These are phyloP conservation scores for Equus quagga DNA, from an alignment of 2,113 vertebrate species.

Conservation along the genomic window DNA sequence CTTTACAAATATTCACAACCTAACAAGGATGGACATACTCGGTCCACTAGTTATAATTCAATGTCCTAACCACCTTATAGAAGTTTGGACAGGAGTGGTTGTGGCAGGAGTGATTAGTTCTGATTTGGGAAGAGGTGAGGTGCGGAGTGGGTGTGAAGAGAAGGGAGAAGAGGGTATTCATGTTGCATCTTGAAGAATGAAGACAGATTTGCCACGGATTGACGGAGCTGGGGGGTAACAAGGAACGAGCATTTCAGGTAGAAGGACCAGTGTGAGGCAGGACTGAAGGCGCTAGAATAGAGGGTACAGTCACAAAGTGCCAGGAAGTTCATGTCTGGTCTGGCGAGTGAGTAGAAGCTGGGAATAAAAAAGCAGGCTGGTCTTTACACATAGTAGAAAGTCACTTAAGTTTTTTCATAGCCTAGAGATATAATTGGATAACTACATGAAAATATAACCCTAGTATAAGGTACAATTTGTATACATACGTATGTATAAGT, in stretches of 20 bases:
- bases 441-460: not conserved
- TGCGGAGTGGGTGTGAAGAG: not conserved
- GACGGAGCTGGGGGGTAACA: too few species aligned
- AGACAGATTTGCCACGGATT: not conserved
- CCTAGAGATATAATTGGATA: not conserved
- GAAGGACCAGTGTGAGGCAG: not conserved
- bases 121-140: not conserved
- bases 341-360: rapidly evolving
- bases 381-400: not conserved
- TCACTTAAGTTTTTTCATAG: constrained; percentile 15
- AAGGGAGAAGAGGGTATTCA: not conserved
- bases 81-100: not conserved
- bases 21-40: not conserved
- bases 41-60: not conserved
- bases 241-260: not conserved
- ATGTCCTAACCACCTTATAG: not conserved
- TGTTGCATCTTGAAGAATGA: not conserved
- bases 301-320: too few species aligned
- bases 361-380: not conserved
- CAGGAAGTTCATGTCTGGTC: rapidly evolving
- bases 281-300: not conserved
- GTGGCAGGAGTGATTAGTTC: not conserved
- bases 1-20: not conserved
- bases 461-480: not conserved
- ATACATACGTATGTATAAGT: not conserved